Evolutionary conservation across 2,113 vertebrate genomes (phyloP).

Genomic region (Chloebia gouldiae): DNA sequence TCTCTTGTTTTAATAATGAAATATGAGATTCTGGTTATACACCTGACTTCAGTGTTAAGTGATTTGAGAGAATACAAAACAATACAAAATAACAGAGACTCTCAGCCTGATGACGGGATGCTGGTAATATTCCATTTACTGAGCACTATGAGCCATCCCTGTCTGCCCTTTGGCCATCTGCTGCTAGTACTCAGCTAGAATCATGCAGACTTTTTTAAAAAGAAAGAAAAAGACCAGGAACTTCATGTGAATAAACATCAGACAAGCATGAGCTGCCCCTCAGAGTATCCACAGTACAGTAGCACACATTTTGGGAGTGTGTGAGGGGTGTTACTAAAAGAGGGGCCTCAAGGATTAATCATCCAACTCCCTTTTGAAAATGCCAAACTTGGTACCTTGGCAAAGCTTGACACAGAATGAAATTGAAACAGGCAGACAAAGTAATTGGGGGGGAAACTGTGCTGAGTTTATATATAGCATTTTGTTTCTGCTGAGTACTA

Average conservation of each 20-base stretch:
- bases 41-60: neutral
- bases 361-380: neutral
- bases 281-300: neutral
- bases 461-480: conserved; percentile 30
- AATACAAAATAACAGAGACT: conserved; percentile 11
- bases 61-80: neutral
- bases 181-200: neutral
- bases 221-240: neutral
- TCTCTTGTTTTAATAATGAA: conserved; percentile 4
- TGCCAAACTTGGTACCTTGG: neutral
- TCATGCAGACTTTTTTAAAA: neutral
- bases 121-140: conserved; percentile 45
- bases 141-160: conserved; percentile 11
- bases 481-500: conserved; percentile 7
- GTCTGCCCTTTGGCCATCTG: conserved; percentile 50
- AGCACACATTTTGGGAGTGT: neutral
- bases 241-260: neutral
- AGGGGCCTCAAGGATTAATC: neutral
- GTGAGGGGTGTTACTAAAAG: neutral
- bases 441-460: neutral
- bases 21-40: neutral
- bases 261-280: neutral
- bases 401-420: neutral
- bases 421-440: neutral
- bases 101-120: neutral